Conservation (phyloP, 2,888 invertebrate genomes). For the Drosophila affinis region DNA sequence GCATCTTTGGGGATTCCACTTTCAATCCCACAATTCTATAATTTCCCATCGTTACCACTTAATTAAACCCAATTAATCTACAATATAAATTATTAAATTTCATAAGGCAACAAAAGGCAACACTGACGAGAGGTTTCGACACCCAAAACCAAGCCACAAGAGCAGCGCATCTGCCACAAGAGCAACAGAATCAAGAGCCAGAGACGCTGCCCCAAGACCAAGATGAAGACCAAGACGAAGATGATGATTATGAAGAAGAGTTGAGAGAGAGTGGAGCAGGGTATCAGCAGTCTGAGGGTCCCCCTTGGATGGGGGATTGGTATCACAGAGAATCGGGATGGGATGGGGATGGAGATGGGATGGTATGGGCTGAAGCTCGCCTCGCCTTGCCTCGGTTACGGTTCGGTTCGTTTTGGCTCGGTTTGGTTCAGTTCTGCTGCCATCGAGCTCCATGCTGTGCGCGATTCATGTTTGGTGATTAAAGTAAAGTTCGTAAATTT, state of each 20-base stretch:
- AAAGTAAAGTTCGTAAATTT: conserved; percentile 83
- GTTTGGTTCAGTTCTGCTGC: neutral
- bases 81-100: conserved; percentile 59
- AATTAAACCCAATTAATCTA: conserved; percentile 56
- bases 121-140: conserved; percentile 47
- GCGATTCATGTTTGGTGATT: conserved; percentile 82
- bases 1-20: too few relatives aligned
- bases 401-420: conserved; percentile 1
- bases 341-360: conserved; percentile 1
- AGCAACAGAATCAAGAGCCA: conserved; percentile 30
- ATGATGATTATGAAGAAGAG: conserved; percentile 32
- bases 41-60: conserved; percentile 47
- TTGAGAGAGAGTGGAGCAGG: conserved; percentile 17
- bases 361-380: conserved; percentile 3
- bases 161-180: conserved; percentile 27
- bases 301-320: conserved; percentile 32
- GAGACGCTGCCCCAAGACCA: conserved; percentile 8
- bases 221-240: conserved; percentile 45
- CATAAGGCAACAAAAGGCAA: conserved; percentile 41
- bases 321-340: conserved; percentile 43
- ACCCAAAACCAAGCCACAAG: conserved; percentile 40
- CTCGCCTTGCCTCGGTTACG: neutral
- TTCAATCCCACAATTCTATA: conserved; percentile 7
- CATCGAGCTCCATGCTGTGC: conserved; percentile 75
- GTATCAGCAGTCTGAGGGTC: conserved; percentile 14